Percentiles rank a stretch among this genome's conserved stretches.
phyloP scores from a whole-genome alignment of 2,888 invertebrate genomes.

The Ditula angustiorana region DNA sequence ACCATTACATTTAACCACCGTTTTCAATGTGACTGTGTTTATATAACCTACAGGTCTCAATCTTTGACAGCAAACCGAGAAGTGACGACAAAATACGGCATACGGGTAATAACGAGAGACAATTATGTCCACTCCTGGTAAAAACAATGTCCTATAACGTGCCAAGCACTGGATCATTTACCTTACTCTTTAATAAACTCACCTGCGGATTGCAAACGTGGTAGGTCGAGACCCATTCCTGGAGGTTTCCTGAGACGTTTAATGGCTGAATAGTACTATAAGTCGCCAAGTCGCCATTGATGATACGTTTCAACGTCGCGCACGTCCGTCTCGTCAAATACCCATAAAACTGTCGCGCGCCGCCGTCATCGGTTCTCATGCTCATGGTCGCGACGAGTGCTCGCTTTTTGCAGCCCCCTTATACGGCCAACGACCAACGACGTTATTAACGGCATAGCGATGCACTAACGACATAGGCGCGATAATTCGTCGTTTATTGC shows the following conservation, averaged over 20 bases:
- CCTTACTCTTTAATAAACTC: no score
- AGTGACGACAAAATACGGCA: no score
- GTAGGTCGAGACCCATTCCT: neutral
- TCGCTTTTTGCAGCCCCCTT: constrained; percentile 30
- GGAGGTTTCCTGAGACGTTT: neutral
- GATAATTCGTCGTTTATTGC: neutral
- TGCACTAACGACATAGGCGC: neutral
- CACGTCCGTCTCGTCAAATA: constrained; percentile 27
- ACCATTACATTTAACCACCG: no score
- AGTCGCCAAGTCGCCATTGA: neutral
- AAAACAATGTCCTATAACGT: no score
- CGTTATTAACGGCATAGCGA: constrained; percentile 17
- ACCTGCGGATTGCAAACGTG: neutral
- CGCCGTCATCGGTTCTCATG: neutral
- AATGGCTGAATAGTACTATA: neutral
- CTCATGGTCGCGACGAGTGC: constrained; percentile 3
- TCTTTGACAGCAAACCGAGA: no score
- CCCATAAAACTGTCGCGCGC: constrained; percentile 5
- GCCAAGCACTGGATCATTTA: no score
- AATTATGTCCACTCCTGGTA: no score
- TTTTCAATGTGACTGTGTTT: no score
- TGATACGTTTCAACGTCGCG: neutral
- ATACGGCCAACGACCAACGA: constrained; percentile 16
- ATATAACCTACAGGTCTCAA: no score
- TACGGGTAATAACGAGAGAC: no score